A percentile compares a stretch with the other conserved stretches of the same genome.
phyloP scores from a whole-genome alignment of 2,797 vertebrate species.

The Hemibagrus guttatus region DNA sequence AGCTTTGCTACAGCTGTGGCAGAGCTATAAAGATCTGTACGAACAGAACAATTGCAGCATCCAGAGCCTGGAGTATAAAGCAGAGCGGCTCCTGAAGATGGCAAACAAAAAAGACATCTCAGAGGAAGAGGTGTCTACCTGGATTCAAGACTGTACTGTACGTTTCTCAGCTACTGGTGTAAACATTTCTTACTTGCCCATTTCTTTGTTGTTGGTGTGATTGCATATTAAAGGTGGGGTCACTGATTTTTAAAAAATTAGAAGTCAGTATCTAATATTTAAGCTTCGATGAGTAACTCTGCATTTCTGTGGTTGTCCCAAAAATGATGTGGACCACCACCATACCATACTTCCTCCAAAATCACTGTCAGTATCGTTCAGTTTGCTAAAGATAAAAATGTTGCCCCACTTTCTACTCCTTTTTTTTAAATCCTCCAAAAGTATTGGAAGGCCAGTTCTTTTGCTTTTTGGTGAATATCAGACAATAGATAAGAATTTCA shows the following conservation, averaged over 20 bases:
- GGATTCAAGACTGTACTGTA: constrained; percentile 78
- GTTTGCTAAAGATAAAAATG: background rate
- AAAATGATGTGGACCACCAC: background rate
- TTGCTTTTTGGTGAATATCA: background rate
- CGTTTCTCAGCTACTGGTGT: constrained; percentile 5
- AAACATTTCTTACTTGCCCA: background rate
- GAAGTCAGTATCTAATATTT: background rate
- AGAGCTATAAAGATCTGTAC: constrained; percentile 81
- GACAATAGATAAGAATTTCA: background rate
- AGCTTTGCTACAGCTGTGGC: constrained; percentile 87
- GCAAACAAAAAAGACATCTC: constrained; percentile 83
- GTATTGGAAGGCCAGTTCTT: background rate
- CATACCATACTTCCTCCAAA: background rate
- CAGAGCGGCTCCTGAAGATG: constrained; percentile 82
- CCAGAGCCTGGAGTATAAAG: constrained; percentile 76
- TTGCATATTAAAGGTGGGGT: background rate
- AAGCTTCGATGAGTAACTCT: background rate
- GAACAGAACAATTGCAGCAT: constrained; percentile 73
- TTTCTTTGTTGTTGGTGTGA: background rate
- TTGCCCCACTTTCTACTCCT: background rate
- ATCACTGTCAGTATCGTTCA: background rate
- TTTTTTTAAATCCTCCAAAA: background rate
- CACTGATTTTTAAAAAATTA: background rate
- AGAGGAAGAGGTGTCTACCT: constrained; percentile 84
- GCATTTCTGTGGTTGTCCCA: background rate